A percentile compares a stretch with the other conserved stretches of the same genome.
phyloP scores from a whole-genome alignment of 2,113 vertebrate genomes.

The Laticauda laticaudata region DNA sequence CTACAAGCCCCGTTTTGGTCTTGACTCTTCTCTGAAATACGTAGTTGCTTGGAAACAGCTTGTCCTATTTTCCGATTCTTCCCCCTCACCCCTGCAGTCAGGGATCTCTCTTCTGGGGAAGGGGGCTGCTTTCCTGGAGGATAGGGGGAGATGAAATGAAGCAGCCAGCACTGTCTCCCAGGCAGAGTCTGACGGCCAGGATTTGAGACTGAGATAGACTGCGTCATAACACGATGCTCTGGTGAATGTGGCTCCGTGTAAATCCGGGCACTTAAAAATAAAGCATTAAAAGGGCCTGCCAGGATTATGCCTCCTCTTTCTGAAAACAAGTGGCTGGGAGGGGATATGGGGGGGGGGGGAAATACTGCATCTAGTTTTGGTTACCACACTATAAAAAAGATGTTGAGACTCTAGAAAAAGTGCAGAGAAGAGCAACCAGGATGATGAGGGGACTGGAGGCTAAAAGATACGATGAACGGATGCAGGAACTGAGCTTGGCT shows the following conservation, averaged over 20 bases:
- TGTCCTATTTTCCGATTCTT: neutral
- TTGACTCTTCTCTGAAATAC: neutral
- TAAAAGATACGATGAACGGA: too few species aligned
- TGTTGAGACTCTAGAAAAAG: too few species aligned
- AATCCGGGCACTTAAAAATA: neutral
- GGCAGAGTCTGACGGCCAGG: neutral
- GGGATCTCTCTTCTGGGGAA: neutral
- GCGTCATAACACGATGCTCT: neutral
- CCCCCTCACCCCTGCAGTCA: neutral
- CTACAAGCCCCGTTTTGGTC: neutral
- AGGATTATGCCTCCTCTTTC: neutral
- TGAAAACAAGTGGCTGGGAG: neutral
- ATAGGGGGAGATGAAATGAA: neutral
- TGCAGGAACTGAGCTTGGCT: too few species aligned
- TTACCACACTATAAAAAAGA: too few species aligned
- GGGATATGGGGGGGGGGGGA: fast-evolving
- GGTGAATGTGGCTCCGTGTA: neutral
- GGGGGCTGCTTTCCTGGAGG: neutral
- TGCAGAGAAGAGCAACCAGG: too few species aligned
- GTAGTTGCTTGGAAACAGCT: neutral
- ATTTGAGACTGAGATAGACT: neutral
- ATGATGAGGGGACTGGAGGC: too few species aligned
- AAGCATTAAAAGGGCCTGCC: neutral
- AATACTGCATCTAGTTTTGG: too few species aligned
- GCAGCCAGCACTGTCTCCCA: neutral